phyloP scores from a whole-genome alignment of 2,797 vertebrate species.

The Rhinatrema bivittatum region DNA sequence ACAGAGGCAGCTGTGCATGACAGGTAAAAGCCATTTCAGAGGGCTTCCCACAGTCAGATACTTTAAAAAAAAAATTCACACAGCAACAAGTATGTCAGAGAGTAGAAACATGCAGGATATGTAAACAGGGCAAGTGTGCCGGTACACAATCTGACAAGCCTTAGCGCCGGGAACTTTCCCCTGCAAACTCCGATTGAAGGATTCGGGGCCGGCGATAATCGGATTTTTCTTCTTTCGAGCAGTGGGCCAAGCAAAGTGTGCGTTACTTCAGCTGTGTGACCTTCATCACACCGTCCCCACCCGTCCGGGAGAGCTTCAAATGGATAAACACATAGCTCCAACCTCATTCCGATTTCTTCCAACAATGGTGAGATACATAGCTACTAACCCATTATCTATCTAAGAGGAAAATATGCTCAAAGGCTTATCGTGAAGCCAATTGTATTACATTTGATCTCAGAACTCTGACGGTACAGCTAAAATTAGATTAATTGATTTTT shows the following conservation, averaged over 20 bases:
- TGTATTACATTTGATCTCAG: no score
- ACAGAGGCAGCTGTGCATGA: neutral
- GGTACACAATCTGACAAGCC: slow-evolving; percentile 19
- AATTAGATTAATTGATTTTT: no score
- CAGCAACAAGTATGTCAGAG: slow-evolving; percentile 5
- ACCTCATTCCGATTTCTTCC: no score
- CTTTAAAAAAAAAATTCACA: neutral
- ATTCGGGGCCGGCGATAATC: neutral
- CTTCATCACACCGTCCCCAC: slow-evolving; percentile 1
- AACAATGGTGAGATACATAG: no score
- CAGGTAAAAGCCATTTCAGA: neutral
- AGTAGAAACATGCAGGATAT: slow-evolving; percentile 12
- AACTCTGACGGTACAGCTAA: no score
- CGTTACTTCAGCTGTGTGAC: neutral
- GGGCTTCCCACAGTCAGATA: slow-evolving; percentile 5
- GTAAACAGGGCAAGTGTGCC: slow-evolving; percentile 29
- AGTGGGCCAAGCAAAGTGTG: no score
- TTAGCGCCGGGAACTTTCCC: slow-evolving; percentile 21
- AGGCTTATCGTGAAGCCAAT: no score
- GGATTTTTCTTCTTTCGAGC: slow-evolving; percentile 14
- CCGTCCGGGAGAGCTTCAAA: slow-evolving; percentile 2
- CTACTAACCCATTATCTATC: no score
- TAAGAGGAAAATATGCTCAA: no score
- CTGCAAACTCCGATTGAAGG: slow-evolving; percentile 12
- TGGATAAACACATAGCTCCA: no score